Conservation (phyloP, 2,797 vertebrate genomes). For the Botia almorhae region DNA sequence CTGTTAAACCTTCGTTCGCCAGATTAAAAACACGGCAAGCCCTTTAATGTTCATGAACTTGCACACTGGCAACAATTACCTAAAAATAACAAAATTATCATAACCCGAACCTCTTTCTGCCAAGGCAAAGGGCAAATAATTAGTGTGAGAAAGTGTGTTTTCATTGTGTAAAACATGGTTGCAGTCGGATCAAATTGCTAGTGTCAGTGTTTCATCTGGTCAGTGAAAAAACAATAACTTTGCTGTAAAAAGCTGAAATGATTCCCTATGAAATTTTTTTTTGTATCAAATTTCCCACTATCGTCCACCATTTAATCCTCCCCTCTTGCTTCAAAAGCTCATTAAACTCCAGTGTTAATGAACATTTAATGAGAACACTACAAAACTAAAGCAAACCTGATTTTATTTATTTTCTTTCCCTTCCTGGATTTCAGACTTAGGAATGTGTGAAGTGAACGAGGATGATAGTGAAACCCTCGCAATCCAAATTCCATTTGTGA, state of each 20-base stretch:
- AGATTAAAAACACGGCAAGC: constrained; percentile 67
- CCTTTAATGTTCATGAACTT: constrained; percentile 65
- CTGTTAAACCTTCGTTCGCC: constrained; percentile 59
- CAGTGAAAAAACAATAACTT: constrained; percentile 60
- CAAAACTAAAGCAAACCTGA: constrained; percentile 58
- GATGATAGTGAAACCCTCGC: background rate
- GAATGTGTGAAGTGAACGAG: constrained; percentile 4
- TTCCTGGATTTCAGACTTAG: constrained; percentile 41
- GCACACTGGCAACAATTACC: constrained; percentile 70
- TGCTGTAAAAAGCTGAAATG: constrained; percentile 45
- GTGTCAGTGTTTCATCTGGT: constrained; percentile 60
- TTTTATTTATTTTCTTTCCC: constrained; percentile 61
- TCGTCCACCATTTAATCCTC: constrained; percentile 47
- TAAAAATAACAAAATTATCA: constrained; percentile 71
- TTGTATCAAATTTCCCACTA: constrained; percentile 49
- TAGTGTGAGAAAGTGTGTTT: constrained; percentile 68
- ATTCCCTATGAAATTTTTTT: constrained; percentile 44
- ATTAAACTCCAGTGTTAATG: constrained; percentile 55
- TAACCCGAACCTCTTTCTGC: constrained; percentile 60
- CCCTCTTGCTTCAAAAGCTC: constrained; percentile 37
- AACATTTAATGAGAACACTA: constrained; percentile 62
- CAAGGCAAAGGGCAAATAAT: constrained; percentile 69
- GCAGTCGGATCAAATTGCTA: constrained; percentile 61
- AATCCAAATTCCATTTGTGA: background rate
- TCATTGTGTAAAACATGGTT: constrained; percentile 62